Evolutionary conservation across 1,140 invertebrate species (phyloP), one percentile per base, ranked within the genome.

Genomic region (Saccostrea echinata): DNA sequence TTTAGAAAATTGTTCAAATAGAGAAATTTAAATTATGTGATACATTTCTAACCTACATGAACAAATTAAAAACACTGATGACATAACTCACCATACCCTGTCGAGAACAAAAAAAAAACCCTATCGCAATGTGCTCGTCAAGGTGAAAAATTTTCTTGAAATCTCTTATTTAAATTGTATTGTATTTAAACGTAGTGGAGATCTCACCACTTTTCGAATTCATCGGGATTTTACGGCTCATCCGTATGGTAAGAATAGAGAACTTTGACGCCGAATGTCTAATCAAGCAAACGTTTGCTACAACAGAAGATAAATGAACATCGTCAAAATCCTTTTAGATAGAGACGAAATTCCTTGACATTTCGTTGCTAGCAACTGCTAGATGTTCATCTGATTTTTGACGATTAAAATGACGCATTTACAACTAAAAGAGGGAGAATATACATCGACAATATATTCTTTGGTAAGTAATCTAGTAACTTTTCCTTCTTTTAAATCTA

Each of bases 371-470:
- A 81, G 27, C 84, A 84, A 84, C 84, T 84, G 51, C 61, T 53
- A 24, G 61, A 21, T 68, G 27, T 71, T 71, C 27, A 71, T 0
- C 18, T 11, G 24, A 30, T 24, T 24, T 13, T 71, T 11, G n/a
- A 71, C 24, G 3, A 33, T 33, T 55, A 83, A 71, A 30, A 94
- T 95, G 94, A 93, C 94, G 27, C 91, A 92, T 86, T 80, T 94
- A n/a, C 93, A 94, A 87, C 88, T 94, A 76, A 95, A 94, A 91
- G 94, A 95, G 91, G 94, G 94, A 57, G 94, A 95, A 91, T 94
- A 91, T 84, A 94, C 94, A 21, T 92, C 94, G 30, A 94, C 94
- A 24, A 92, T 95, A 81, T 95, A 95, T 90, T 92, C 92, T 84
- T 91, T 94, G 92, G 94, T 95, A 92, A 90, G 87, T 43, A 43